Evolutionary conservation across 2,113 vertebrate genomes (phyloP), one percentile per base, ranked within the genome.

Genomic region (Ammodytes dubius): DNA sequence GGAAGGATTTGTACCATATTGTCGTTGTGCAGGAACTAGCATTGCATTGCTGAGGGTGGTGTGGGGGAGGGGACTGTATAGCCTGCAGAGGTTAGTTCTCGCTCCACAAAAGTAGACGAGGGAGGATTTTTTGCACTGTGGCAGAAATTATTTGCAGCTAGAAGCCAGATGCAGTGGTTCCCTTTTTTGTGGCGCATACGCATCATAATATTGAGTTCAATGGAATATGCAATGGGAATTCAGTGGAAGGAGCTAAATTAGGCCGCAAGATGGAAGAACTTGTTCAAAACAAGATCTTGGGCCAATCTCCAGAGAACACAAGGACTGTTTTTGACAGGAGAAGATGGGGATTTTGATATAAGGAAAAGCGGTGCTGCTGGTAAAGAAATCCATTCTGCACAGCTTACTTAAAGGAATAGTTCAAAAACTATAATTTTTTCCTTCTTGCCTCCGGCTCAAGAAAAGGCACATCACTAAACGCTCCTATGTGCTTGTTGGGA

Each of bases 271-370:
- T 72, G 43, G 59, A 50, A 63, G 71, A 82, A 54, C 42, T 19
- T 65, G 63, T 74, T 68, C 79, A 81, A 73, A 89, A 79, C n/a
- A 19, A 72, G 65, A 69, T 73, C 4, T 67, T 5, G n/a, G 35
- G 58, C 46, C 59, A 42, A 14, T 45, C 53, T 60, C 15, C 15
- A 53, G 72, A 50, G 52, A 87, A 56, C 37, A 40, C 35, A 58
- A 2, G 19, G 46, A 8, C 46, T 27, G 17, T 60, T n/a, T 74
- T 17, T 74, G 66, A 75, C 53, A 56, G 4, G 60, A 61, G 60
- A 5, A 35, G 15, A 70, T 79, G 52, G 56, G 61, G 39, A n/a
- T 35, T 60, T 69, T 50, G 57, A 66, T 45, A 39, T 60, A 11
- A 54, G 7, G 47, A 50, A 58, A 11, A 58, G 39, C 46, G 35